phyloP scores from a whole-genome alignment of 1,140 invertebrate genomes.

The Contarinia nasturtii region DNA sequence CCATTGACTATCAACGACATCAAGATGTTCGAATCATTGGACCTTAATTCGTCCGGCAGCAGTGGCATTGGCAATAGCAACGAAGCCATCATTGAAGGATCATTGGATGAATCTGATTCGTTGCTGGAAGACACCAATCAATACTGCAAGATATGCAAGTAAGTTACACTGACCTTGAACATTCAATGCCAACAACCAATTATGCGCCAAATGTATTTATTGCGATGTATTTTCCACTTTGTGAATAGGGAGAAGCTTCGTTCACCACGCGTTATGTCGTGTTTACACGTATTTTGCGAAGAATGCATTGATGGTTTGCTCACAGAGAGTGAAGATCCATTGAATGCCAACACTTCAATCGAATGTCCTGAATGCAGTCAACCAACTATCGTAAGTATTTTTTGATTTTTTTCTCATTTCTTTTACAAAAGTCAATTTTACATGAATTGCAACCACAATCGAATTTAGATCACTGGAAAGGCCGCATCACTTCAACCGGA shows the following conservation, averaged over 20 bases:
- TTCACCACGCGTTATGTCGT: constrained; percentile 68
- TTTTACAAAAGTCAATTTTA: constrained; percentile 1
- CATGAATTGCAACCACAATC: too few species aligned
- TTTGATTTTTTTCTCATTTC: not conserved
- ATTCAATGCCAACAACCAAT: not conserved
- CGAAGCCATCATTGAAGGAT: not conserved
- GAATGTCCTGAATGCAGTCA: constrained; percentile 69
- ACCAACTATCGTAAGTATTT: constrained; percentile 42
- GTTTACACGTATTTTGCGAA: constrained; percentile 86
- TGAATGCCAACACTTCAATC: constrained; percentile 30
- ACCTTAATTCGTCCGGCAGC: not conserved
- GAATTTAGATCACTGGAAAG: constrained; percentile 43
- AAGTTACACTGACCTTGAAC: constrained; percentile 1
- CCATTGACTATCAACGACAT: not conserved
- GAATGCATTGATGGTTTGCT: constrained; percentile 60
- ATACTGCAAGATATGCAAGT: constrained; percentile 23
- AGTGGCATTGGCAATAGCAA: not conserved
- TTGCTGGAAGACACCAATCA: constrained; percentile 12
- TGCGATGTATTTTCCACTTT: constrained; percentile 7
- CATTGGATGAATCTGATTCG: constrained; percentile 1
- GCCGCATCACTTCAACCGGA: constrained; percentile 56
- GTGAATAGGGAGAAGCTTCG: constrained; percentile 47
- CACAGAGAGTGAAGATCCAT: constrained; percentile 41
- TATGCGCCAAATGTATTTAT: not conserved
- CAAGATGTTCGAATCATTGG: not conserved